Evolutionary conservation across 2,888 invertebrate genomes (phyloP).

Genomic region (Machimus rusticus): DNA sequence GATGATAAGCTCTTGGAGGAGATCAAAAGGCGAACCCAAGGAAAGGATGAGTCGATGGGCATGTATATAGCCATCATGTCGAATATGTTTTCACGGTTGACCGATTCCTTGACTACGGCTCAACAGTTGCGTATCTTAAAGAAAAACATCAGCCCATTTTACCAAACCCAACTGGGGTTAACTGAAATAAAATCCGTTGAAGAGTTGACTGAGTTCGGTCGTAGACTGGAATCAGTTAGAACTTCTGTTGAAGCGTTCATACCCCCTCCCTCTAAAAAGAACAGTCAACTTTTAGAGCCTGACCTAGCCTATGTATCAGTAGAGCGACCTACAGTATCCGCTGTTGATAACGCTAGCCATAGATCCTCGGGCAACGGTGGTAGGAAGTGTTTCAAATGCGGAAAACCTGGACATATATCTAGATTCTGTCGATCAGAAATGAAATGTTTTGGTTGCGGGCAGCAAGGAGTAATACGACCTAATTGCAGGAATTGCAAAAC

Average conservation of each 20-base stretch:
- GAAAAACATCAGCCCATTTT: neutral
- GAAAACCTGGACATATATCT: neutral
- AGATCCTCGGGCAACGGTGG: neutral
- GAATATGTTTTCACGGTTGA: neutral
- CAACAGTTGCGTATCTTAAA: neutral
- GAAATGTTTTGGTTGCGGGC: neutral
- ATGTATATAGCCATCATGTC: constrained; percentile 14
- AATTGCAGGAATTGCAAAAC: neutral
- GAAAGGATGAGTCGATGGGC: constrained; percentile 30
- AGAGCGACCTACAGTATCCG: neutral
- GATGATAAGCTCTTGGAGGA: constrained; percentile 36
- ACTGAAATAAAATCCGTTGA: neutral
- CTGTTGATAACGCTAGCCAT: neutral
- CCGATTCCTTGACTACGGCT: neutral
- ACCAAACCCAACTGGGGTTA: neutral
- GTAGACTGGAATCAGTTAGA: neutral
- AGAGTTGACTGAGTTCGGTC: neutral
- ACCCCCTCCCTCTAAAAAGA: neutral
- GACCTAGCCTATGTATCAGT: no score
- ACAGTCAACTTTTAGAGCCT: neutral
- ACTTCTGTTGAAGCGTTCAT: neutral
- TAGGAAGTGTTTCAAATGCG: neutral
- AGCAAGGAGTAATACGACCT: neutral
- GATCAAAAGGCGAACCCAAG: constrained; percentile 23
- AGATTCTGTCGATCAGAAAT: neutral